These are phyloP conservation scores for Formica aserva DNA, from an alignment of 2,888 invertebrate species.

Conservation along the genomic window DNA sequence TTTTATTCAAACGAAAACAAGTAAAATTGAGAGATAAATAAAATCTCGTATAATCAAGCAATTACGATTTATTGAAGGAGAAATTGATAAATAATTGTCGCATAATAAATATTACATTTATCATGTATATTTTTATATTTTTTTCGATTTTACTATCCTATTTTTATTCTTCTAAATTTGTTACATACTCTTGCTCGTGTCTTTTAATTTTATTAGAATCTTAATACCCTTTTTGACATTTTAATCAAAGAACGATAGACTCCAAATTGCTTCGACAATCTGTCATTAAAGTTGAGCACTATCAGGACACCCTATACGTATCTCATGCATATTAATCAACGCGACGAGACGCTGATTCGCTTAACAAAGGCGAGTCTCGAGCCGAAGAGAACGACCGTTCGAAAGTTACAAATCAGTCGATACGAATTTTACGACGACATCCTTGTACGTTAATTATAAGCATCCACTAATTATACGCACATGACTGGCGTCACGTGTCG, in stretches of 20 bases:
- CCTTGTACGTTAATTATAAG: constrained; percentile 17
- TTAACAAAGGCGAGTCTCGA: constrained; percentile 24
- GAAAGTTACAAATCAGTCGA: constrained; percentile 46
- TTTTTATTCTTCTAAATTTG: background rate
- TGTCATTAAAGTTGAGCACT: background rate
- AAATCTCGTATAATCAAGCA: background rate
- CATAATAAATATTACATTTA: background rate
- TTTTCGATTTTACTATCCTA: background rate
- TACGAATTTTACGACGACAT: constrained; percentile 38
- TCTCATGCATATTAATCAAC: constrained; percentile 48
- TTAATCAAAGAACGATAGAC: background rate
- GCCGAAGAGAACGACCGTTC: background rate
- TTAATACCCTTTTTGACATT: background rate
- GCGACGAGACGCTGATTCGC: constrained; percentile 24
- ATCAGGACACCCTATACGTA: constrained; percentile 10
- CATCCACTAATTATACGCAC: constrained; percentile 43
- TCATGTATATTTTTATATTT: background rate
- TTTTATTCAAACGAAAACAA: background rate
- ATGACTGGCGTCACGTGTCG: constrained; percentile 40
- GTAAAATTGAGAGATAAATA: background rate
- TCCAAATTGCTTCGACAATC: background rate
- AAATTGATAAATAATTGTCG: background rate
- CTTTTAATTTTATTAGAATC: background rate
- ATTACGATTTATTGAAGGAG: background rate
- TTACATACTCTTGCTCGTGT: background rate